Evolutionary conservation across 1,140 invertebrate genomes (phyloP).

Genomic region (Penaeus indicus): DNA sequence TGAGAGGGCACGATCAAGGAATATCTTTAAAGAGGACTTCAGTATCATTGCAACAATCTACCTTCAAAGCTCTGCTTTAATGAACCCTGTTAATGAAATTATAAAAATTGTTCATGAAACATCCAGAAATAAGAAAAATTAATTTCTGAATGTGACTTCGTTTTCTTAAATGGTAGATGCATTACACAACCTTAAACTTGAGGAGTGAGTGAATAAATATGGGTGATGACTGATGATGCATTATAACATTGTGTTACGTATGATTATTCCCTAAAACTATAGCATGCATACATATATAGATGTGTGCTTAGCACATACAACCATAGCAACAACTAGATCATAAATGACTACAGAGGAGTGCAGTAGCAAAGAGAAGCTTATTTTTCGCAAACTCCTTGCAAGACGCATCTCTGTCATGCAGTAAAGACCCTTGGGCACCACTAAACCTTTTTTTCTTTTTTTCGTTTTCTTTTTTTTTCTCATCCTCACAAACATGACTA

Average conservation of each 20-base stretch:
- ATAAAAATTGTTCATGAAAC: no score
- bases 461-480: neutral
- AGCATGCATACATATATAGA: constrained; percentile 43
- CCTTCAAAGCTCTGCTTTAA: no score
- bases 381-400: neutral
- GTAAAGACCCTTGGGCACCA: constrained; percentile 19
- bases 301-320: constrained; percentile 50
- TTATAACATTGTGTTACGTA: constrained; percentile 38
- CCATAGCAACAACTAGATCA: constrained; percentile 28
- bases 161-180: neutral
- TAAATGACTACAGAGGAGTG: constrained; percentile 3
- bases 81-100: no score
- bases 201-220: neutral
- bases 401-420: neutral
- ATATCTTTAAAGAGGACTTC: no score
- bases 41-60: no score
- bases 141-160: neutral
- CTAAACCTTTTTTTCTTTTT: neutral
- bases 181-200: neutral
- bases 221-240: constrained; percentile 24
- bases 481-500: neutral
- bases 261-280: constrained; percentile 28
- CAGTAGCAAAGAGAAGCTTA: constrained; percentile 16
- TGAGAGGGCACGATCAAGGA: no score
- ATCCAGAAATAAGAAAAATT: no score